Base-by-base conservation (phyloP, 2,113 vertebrate genomes). In the Suricata suricatta region DNA sequence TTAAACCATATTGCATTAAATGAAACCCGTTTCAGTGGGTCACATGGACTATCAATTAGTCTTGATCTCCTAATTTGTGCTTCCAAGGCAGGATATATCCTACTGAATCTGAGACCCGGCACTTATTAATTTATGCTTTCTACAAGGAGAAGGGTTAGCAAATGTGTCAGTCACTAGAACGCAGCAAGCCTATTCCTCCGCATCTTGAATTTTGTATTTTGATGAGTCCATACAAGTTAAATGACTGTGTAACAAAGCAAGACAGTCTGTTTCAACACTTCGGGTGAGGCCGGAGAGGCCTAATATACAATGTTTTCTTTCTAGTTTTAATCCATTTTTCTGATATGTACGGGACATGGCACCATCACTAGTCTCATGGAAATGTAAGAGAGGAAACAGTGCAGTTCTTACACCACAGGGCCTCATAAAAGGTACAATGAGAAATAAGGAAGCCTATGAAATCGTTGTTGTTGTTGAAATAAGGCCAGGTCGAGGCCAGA, bases 61-160 rank as follows among this genome's bases (percentile, higher is more conserved):
- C 94, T 91, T 96, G 93, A 96, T 97, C 74, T 98, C 74, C 29
- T 96, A 93, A 93, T 96, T 96, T 90, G 93, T 93, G 76, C 96
- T 96, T 97, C 81, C 69, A 87, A 63, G 87, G 69, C 25, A 93
- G 35, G 13, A 86, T 92, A 29, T 71, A 92, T 52, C 80, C 81
- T 77, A 63, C 57, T 35, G 84, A 93, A 96, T 88, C 47, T 41
- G 84, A 95, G 74, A 92, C 85, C 88, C 80, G 77, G 84, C 33
- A 68, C 44, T 93, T 69, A 95, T 23, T 97, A 96, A 97, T 93
- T 74, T 87, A 96, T 93, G 89, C 95, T 96, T 66, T 80, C 69
- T 96, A 77, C 84, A 94, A 96, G 72, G 38, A 88, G 35, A 95
- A 77, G 80, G 63, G 80, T 97, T 95, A 97, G 96, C 80, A 97